Percentiles rank a stretch among this genome's conserved stretches.
phyloP scores from a whole-genome alignment of 1,140 invertebrate genomes.

The Doryteuthis pealeii region DNA sequence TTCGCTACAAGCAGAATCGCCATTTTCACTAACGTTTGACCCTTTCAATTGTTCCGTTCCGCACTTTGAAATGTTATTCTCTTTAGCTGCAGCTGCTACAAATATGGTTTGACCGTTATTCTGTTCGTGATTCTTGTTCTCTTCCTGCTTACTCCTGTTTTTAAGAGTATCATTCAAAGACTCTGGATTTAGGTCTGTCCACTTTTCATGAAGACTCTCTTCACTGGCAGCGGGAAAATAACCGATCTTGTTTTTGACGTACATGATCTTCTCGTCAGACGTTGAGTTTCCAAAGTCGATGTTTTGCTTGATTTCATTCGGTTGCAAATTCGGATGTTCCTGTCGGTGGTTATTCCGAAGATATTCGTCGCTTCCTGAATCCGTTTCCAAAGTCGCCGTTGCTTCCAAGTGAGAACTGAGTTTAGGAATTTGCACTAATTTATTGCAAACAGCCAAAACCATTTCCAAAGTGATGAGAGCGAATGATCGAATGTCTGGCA shows the following conservation, averaged over 20 bases:
- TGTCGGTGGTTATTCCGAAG: background rate
- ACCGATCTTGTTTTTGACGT: background rate
- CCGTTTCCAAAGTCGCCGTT: background rate
- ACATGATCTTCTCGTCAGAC: background rate
- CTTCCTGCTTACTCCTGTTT: too few relatives aligned
- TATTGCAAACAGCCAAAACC: slow-evolving; percentile 40
- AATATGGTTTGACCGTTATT: background rate
- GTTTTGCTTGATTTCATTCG: too few relatives aligned
- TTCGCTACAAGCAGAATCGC: background rate
- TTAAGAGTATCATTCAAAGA: background rate
- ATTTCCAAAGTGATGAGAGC: slow-evolving; percentile 49
- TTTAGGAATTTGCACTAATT: slow-evolving; percentile 1
- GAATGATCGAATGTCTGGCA: slow-evolving; percentile 51
- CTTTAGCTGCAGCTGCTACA: background rate
- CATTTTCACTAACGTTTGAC: background rate
- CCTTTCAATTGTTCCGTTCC: too few relatives aligned
- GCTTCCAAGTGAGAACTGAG: background rate
- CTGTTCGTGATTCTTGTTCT: background rate
- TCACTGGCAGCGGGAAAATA: background rate
- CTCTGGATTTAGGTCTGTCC: background rate
- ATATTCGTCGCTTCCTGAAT: background rate
- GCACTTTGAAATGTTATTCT: too few relatives aligned
- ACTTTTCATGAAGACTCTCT: background rate
- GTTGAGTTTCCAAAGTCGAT: too few relatives aligned
- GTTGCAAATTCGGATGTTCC: background rate